Evolutionary conservation across 23 tunicate genomes (phyloP), one percentile per base, ranked within the genome.

Genomic region (Diplosoma virens): DNA sequence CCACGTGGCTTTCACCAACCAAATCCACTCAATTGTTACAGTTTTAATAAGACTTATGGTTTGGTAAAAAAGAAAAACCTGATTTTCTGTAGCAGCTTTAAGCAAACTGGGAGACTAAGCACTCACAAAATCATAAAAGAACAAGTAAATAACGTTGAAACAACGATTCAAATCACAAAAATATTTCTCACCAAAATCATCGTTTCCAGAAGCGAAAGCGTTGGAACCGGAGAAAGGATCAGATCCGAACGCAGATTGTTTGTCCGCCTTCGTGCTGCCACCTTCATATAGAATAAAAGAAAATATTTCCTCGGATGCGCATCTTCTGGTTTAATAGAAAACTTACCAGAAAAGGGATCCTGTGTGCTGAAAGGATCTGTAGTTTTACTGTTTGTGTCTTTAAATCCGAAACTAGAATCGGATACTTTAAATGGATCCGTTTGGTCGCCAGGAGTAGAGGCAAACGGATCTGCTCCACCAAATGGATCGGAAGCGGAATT

Each of bases 381-480:
- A 2, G 79, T 30, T 20, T 23, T 0, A 2, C 35, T 16, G 0
- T 33, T 56, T 7, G 37, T 37, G 1, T 61, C 9, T 21, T 30
- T 25, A 45, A 37, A 32, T 9, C 25, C 73, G 30, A 67, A 68
- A 48, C 72, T 55, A 32, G 59, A 46, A 18, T 58, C 82, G 20
- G 65, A 47, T 47, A 76, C 3, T 32, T 78, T 61, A 37, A 78
- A 78, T 22, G 82, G 82, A 28, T 78, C 82, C 18, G 29, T 41
- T 16, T 47, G 81, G 46, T 64, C 59, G 17, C 59, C 33, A 22
- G 86, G 36, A 9, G 75, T 4, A 2, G 70, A 3, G 31, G 59
- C 73, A 72, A 81, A 81, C 14, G 89, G 89, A 59, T 90, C 97
- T 35, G 86, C 50, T 37, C 86, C 94, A 31, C 75, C 82, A 37